Evolutionary conservation across 2,113 vertebrate species (phyloP).

Genomic region (Tyto alba): DNA sequence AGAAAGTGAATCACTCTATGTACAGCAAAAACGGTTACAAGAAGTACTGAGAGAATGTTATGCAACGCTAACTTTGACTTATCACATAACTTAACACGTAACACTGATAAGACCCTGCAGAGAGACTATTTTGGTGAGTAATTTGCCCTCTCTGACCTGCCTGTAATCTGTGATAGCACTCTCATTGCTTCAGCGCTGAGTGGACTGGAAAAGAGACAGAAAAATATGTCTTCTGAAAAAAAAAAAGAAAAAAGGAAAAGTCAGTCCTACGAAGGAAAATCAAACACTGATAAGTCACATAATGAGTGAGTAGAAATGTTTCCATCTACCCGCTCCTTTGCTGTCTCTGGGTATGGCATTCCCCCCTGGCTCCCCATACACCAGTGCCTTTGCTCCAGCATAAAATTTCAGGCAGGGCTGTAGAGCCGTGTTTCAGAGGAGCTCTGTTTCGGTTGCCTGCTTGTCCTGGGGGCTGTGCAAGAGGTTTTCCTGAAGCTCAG

Average conservation of each 20-base stretch:
- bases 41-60: conserved; percentile 25
- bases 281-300: neutral
- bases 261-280: neutral
- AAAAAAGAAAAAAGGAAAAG: neutral
- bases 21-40: neutral
- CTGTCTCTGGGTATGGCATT: neutral
- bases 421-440: neutral
- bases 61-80: conserved; percentile 61
- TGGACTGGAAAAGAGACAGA: conserved; percentile 6
- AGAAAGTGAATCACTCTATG: neutral
- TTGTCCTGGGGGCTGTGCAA: neutral
- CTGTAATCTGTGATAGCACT: conserved; percentile 34
- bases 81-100: conserved; percentile 43
- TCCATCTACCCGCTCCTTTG: neutral
- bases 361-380: neutral
- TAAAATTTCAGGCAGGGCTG: neutral
- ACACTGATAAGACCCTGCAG: conserved; percentile 24
- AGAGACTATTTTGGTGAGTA: conserved; percentile 57
- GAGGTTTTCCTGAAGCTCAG: neutral
- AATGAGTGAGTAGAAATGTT: neutral
- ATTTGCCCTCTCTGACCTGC: conserved; percentile 57
- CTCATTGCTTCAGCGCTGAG: conserved; percentile 4
- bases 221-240: neutral
- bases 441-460: neutral
- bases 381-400: neutral